Evolutionary conservation across 1,140 invertebrate genomes (phyloP), one percentile per base, ranked within the genome.

Genomic region (Apolygus lucorum): DNA sequence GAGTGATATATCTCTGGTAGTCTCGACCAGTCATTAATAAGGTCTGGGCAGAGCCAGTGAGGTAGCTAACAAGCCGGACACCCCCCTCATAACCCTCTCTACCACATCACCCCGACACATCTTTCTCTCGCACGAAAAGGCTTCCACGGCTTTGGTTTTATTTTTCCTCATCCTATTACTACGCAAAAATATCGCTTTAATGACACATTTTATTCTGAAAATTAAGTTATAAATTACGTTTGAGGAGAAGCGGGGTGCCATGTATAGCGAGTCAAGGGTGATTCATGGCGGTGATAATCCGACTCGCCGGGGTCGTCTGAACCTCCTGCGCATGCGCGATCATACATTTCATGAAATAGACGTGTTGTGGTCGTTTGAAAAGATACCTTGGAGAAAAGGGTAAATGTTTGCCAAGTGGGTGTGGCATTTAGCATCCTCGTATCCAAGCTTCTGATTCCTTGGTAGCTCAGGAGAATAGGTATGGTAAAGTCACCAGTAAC

Each of bases 11-110:
- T 66, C 64, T 29, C 28, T 26, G 29, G 28, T 34, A 24, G 64
- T 66, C n/a, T 4, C 8, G 54, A 17, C 34, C 17, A 66, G 64
- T 66, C 64, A 66, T 66, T 66, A 66, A 66, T 66, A 66, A 66
- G 34, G 62, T 27, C 27, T 22, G 28, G 27, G 29, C 14, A 42
- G 64, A 66, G 64, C 13, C 22, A 8, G 22, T 21, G 54, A 59
- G 54, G 54, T 59, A 66, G 64, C 29, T 66, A 66, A 66, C 64
- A 66, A 66, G 64, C 27, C 64, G 22, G 22, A 59, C 54, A 24
- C 54, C 8, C 22, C 54, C 8, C 54, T 21, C 22, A 11, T 28
- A 27, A n/a, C 34, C 64, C 29, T 17, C 64, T 59, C 54, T 17
- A 49, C 34, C 54, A 17, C 4, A 4, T 22, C 54, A 17, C 54